Base-by-base conservation (phyloP, 2,888 invertebrate genomes). In the Dasysyrphus tricinctus region DNA sequence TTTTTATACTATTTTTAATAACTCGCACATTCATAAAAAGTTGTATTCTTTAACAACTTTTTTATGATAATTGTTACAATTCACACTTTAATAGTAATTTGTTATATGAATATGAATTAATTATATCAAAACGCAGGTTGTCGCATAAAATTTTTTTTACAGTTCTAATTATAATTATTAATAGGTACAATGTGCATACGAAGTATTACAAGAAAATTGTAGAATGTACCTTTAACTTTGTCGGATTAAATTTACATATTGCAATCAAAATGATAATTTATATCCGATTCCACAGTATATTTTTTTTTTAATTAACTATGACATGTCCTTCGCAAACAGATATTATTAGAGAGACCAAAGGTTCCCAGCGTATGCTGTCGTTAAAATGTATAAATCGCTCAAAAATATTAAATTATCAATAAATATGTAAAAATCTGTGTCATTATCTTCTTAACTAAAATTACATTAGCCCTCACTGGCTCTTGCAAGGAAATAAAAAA, bases 71-170 rank as follows among this genome's bases (percentile, higher is more conserved):
- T 54, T 14, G 3, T 54, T 34, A 34, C 9, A 56, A 32, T 56
- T 56, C 16, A 56, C 32, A 56, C n/a, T 32, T 56, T 56, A 2
- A 34, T 1, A 2, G 5, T 9, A 56, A 56, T 56, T 34, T 56
- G 32, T 56, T 56, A n/a, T 1, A 4, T 2, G 24, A 24, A 32
- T 54, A 54, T 54, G 29, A 14, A 54, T 29, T n/a, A 29, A 54
- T 32, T 7, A 54, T 54, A 14, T 8, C 2, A 19, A n/a, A 56
- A 29, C 56, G 9, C 56, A 34, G n/a, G n/a, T n/a, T 56, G 56
- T 56, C 56, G n/a, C n/a, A 56, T 56, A 34, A 56, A n/a, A 34
- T 16, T 56, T 16, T 24, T 54, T 29, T 54, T 34, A 56, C 56
- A 9, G 56, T 56, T 56, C 5, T 56, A 56, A 34, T 34, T n/a